Evolutionary conservation across 2,113 vertebrate species (phyloP).

Genomic region (Menura novaehollandiae): DNA sequence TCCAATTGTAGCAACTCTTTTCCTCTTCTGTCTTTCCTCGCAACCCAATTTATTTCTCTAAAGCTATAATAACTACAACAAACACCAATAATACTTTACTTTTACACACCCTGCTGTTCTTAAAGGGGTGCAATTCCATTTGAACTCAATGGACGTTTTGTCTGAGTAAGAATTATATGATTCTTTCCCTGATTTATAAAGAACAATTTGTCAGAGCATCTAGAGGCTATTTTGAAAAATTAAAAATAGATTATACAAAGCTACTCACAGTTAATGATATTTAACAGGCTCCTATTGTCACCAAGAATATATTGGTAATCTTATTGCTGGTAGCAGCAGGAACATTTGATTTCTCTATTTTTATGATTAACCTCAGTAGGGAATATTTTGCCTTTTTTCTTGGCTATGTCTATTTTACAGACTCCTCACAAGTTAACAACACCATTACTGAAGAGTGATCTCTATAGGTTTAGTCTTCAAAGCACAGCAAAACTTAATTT

Average conservation of each 20-base stretch:
- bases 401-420: constrained; percentile 53
- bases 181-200: constrained; percentile 21
- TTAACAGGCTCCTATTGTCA: background rate
- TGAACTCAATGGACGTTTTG: constrained; percentile 36
- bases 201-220: background rate
- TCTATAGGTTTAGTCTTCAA: constrained; percentile 74
- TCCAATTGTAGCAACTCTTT: background rate
- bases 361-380: constrained; percentile 33
- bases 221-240: constrained; percentile 2
- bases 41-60: background rate
- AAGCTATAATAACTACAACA: background rate
- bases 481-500: constrained; percentile 78
- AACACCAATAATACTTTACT: background rate
- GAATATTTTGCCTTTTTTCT: constrained; percentile 44
- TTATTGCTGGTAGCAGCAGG: background rate
- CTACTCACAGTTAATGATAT: background rate
- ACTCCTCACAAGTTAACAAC: constrained; percentile 66
- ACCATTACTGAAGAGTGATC: constrained; percentile 54
- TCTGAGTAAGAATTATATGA: constrained; percentile 22
- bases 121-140: constrained; percentile 23
- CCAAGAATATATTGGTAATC: constrained; percentile 3
- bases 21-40: background rate
- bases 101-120: background rate
- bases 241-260: constrained; percentile 26
- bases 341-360: constrained; percentile 35